These are phyloP conservation scores for Brevimyrus niger DNA, from an alignment of 2,113 vertebrate genomes.

Conservation along the genomic window DNA sequence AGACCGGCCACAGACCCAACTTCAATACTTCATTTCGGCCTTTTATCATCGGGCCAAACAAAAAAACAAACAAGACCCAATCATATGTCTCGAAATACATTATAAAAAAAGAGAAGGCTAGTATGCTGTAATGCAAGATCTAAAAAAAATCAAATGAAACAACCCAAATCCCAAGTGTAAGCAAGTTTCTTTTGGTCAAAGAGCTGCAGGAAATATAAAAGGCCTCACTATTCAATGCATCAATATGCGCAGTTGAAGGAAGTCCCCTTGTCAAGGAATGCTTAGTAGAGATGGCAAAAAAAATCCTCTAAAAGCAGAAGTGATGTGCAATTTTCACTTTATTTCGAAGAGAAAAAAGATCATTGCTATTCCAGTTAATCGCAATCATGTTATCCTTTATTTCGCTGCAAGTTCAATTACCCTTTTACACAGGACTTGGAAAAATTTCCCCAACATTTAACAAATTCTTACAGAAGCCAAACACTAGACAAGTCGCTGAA, in stretches of 20 bases:
- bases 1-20: neutral
- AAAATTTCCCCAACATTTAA: neutral
- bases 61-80: neutral
- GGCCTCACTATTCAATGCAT: neutral
- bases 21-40: neutral
- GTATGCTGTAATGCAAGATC: neutral
- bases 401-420: neutral
- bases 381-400: neutral
- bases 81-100: neutral
- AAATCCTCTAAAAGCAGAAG: neutral
- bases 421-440: neutral
- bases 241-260: neutral
- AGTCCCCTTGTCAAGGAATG: neutral
- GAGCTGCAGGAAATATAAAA: neutral
- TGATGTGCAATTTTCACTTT: slow-evolving; percentile 3
- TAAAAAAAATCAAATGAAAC: neutral
- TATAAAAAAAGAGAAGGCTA: neutral
- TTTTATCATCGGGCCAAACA: neutral
- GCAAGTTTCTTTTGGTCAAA: neutral
- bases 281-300: neutral
- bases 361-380: neutral
- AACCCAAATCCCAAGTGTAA: neutral
- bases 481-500: slow-evolving; percentile 25
- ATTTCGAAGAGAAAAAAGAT: neutral
- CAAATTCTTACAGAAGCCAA: slow-evolving; percentile 9